A percentile compares a stretch with the other conserved stretches of the same genome.
Evolutionary conservation across 35 echinoderm and acorn worm genomes (phyloP).

Genomic region (Amphiura filiformis): DNA sequence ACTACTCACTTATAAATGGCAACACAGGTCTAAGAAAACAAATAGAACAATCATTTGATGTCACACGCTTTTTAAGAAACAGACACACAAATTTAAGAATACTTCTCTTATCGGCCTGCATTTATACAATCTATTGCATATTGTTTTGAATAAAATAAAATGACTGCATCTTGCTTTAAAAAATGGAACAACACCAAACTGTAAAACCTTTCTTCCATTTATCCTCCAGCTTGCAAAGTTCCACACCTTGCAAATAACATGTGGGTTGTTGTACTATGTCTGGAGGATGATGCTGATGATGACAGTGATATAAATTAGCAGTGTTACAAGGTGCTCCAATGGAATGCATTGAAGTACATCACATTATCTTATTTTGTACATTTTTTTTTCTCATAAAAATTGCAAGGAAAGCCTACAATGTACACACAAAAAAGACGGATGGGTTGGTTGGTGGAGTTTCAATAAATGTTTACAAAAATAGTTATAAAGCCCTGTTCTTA

Average conservation of each 20-base stretch:
- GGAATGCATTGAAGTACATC: slow-evolving; percentile 6
- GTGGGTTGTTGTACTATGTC: background rate
- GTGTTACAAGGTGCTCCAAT: background rate
- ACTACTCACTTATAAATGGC: background rate
- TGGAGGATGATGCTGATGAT: background rate
- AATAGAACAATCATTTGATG: background rate
- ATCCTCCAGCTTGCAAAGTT: no score
- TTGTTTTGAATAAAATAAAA: no score
- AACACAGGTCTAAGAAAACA: background rate
- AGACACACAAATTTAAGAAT: background rate
- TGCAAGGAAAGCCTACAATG: slow-evolving; percentile 5
- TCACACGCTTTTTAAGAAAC: background rate
- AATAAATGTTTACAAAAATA: background rate
- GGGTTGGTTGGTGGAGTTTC: background rate
- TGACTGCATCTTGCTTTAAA: no score
- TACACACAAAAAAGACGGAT: slow-evolving; percentile 4
- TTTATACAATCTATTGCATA: no score
- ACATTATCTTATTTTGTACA: background rate
- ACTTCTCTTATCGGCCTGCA: no score
- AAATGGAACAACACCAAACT: no score
- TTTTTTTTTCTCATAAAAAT: background rate
- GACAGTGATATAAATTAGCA: background rate
- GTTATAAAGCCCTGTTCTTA: background rate
- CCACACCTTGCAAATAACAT: no score
- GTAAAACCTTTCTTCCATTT: no score